Percentiles rank a stretch among this genome's conserved stretches.
Conservation (phyloP, 2,888 invertebrate genomes). For the Sclerodermus sp. region DNA sequence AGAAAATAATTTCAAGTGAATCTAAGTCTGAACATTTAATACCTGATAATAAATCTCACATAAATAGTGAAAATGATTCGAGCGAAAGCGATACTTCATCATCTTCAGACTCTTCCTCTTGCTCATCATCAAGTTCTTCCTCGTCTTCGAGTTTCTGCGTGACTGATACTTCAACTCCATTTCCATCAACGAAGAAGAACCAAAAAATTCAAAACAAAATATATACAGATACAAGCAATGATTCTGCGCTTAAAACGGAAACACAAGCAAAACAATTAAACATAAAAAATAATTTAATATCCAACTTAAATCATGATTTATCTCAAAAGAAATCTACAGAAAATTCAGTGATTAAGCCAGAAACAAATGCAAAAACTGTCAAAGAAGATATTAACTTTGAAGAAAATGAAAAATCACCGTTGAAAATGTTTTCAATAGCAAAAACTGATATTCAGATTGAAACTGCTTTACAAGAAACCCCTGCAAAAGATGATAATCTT, state of each 20-base stretch:
- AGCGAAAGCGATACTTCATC: constrained; percentile 31
- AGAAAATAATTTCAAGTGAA: background rate
- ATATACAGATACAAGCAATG: constrained; percentile 25
- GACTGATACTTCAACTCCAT: constrained; percentile 19
- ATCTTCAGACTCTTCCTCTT: constrained; percentile 34
- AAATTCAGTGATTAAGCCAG: background rate
- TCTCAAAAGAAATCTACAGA: background rate
- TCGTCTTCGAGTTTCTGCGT: constrained; percentile 24
- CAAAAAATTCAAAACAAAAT: constrained; percentile 21
- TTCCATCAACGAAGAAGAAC: constrained; percentile 12
- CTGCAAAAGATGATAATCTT: constrained; percentile 44
- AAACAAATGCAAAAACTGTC: background rate
- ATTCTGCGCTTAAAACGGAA: constrained; percentile 14
- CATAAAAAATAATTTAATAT: too few species aligned
- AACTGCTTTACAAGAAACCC: constrained; percentile 35
- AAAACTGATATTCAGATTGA: constrained; percentile 28
- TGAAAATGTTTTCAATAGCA: constrained; percentile 37
- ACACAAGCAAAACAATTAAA: too few species aligned
- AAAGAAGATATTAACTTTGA: background rate
- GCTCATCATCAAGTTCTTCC: constrained; percentile 29
- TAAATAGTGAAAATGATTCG: constrained; percentile 34
- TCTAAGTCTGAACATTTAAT: background rate
- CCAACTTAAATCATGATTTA: too few species aligned
- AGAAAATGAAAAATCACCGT: constrained; percentile 36
- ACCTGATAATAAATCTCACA: constrained; percentile 4